Base-by-base conservation (phyloP, 2,888 invertebrate genomes). In the Sympetrum striolatum region DNA sequence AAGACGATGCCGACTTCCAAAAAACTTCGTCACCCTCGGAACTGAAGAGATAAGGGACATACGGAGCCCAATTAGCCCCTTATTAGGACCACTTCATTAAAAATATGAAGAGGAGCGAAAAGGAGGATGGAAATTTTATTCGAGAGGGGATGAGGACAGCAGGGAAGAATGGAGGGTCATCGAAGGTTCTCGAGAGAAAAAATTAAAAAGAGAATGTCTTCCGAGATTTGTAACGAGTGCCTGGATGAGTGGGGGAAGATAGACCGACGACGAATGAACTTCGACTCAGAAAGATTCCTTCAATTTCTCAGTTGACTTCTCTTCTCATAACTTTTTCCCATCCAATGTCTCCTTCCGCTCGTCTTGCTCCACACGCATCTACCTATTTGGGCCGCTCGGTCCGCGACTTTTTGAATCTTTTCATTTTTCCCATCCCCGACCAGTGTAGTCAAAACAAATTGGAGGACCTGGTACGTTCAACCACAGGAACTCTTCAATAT, bases 231-330 rank as follows among this genome's bases (percentile, higher is more conserved):
- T 18, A 58, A 58, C 58, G 58, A 18, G 58, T 35, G 31, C 8
- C 31, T 48, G 31, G 31, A 53, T 44, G 81, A 53, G 31, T 48
- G 48, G 25, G 25, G 48, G 53, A 12, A 58, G 73, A 73, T 25
- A 73, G 31, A 82, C 31, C 31, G 48, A 25, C 44, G 10, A 48
- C 44, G 48, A 48, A 81, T 53, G 81, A 81, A 81, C 44, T 81
- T 81, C 18, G 53, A 53, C 53, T 82, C 82, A 53, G 15, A 58
- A 35, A 82, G 58, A 82, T 58, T 82, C 82, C 53, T 39, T 60
- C 86, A 86, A 86, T 86, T 86, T 86, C 15, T 64, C 86, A 82
- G 58, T 82, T 58, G 44, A 82, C 82, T 82, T 82, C 48, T 81
- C 48, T 81, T 81, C 53, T 48, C 48, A 53, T 44, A 58, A 22